These are phyloP conservation scores for Thereva nobilitata DNA, from an alignment of 2,888 invertebrate species.

Conservation along the genomic window DNA sequence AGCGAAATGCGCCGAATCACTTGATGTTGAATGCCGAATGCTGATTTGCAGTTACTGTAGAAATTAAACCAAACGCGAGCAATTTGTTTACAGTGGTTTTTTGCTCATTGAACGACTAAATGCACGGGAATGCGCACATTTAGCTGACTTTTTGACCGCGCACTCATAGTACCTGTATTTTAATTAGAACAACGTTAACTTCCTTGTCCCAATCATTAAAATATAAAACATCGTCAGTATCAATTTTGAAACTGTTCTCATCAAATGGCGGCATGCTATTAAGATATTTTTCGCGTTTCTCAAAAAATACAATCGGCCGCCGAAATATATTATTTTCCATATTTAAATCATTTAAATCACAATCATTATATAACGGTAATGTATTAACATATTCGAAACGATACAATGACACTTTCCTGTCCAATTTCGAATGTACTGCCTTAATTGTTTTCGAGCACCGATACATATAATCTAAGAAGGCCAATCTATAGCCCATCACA, in stretches of 20 bases:
- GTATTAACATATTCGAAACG: constrained; percentile 5
- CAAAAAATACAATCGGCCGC: constrained; percentile 39
- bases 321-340: constrained; percentile 13
- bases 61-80: too few relatives aligned
- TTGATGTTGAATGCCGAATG: too few relatives aligned
- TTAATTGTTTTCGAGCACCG: constrained; percentile 31
- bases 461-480: constrained; percentile 36
- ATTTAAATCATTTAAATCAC: constrained; percentile 1
- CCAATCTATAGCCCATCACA: constrained; percentile 32
- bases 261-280: constrained; percentile 38
- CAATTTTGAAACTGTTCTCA: constrained; percentile 27
- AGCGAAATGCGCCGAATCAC: too few relatives aligned
- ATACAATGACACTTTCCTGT: constrained; percentile 14
- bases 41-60: too few relatives aligned
- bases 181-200: constrained; percentile 34
- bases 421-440: constrained; percentile 26
- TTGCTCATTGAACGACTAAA: too few relatives aligned
- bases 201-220: constrained; percentile 38
- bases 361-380: constrained; percentile 17
- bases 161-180: constrained; percentile 41
- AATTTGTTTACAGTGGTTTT: too few relatives aligned
- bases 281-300: constrained; percentile 35
- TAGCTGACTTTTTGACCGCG: too few relatives aligned
- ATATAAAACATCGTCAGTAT: constrained; percentile 30
- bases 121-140: too few relatives aligned